These are phyloP conservation scores for Gorsachius magnificus DNA, from an alignment of 2,797 vertebrate species.

Conservation along the genomic window DNA sequence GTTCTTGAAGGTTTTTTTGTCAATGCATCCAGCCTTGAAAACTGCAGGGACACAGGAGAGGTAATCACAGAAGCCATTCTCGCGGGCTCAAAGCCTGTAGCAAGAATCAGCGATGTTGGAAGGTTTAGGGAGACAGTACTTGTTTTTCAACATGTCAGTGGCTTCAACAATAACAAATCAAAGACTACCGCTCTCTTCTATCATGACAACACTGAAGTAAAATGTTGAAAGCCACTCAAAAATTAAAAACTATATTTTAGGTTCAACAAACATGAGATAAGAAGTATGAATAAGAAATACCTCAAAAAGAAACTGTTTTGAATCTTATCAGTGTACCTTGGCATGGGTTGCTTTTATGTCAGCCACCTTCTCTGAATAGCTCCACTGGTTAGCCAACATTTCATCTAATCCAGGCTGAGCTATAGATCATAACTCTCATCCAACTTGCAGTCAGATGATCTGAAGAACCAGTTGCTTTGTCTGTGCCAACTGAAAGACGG, in stretches of 20 bases:
- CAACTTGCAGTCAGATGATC: neutral
- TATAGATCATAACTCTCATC: neutral
- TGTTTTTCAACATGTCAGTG: neutral
- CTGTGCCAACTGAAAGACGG: neutral
- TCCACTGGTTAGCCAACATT: neutral
- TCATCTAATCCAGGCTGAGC: neutral
- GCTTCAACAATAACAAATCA: neutral
- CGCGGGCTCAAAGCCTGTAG: neutral
- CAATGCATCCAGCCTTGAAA: neutral
- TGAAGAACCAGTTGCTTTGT: neutral
- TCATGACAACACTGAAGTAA: neutral
- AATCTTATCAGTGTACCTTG: neutral
- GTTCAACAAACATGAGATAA: neutral
- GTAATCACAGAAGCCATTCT: neutral
- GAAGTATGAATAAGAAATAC: neutral
- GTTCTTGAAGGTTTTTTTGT: neutral
- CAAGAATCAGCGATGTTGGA: neutral
- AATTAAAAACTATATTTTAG: neutral
- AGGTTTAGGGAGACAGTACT: neutral
- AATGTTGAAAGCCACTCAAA: neutral
- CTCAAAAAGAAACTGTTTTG: neutral
- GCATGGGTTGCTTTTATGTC: neutral
- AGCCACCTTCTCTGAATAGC: neutral
- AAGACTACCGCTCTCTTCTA: neutral
- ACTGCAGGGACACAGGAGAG: neutral